Base-by-base conservation (phyloP, 2,888 invertebrate genomes). In the Scaptomyza cyrtandrae region DNA sequence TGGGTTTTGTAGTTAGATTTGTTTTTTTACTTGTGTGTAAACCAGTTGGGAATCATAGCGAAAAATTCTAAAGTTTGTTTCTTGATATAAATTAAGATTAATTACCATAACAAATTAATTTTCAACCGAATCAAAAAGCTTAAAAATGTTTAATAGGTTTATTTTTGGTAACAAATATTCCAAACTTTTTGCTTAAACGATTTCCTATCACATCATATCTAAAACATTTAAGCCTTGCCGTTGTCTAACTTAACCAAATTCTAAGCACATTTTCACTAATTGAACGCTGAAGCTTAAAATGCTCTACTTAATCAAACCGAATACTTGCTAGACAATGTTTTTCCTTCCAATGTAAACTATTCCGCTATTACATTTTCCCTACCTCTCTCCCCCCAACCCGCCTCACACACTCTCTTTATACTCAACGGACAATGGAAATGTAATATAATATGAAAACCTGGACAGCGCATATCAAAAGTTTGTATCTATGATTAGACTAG, bases 401-500 rank as follows among this genome's bases (percentile, higher is more conserved):
- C n/a, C n/a, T n/a, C 24, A 3, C 24, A 24, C 24, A 24, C 24
- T 24, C 24, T 24, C 24, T 24, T 24, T 24, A 3, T 24, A 5
- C 4, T 24, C 24, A 24, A 24, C 35, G 10, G 14, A 44, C 58
- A 58, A 43, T 53, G 44, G 44, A 27, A 53, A 29, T 56, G 56
- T 63, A 54, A 73, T 59, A 43, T 27, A 46, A 73, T 68, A 56
- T 37, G 52, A 5, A 31, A 62, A 59, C 14, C 27, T 53, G 48
- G 16, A n/a, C 10, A 39, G 52, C 14, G 37, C 45, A 35, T 41
- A 53, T 46, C 50, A 57, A 59, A 52, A 1, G 33, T 46, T 29
- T 29, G 27, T 35, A 24, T 53, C 41, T 33, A 6, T 39, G 59
- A 52, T 65, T 44, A 37, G 53, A 64, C 52, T 44, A 33, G 50